These are phyloP conservation scores for Rhabdophis nuchalis DNA, from an alignment of 2,797 vertebrate genomes.

Conservation along the genomic window DNA sequence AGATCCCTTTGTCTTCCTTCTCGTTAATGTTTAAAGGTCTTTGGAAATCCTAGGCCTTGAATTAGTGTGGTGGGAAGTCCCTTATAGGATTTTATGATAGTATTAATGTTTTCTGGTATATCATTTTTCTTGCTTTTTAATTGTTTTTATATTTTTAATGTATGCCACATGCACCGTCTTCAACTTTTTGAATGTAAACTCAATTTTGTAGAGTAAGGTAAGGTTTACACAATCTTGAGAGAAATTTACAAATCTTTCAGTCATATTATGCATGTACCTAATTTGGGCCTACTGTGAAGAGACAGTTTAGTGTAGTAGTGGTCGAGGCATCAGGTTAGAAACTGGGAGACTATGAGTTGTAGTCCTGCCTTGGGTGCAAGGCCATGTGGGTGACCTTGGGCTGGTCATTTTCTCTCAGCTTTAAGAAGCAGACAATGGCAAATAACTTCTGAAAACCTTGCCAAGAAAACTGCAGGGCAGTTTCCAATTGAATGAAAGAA, in stretches of 20 bases:
- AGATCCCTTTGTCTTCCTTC: neutral
- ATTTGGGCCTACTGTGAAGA: neutral
- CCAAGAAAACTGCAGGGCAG: neutral
- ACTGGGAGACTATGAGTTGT: neutral
- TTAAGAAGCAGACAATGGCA: neutral
- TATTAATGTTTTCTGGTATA: neutral
- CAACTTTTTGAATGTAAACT: neutral
- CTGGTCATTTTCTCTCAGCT: neutral
- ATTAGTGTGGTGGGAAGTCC: neutral
- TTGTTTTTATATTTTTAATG: neutral
- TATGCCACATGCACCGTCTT: neutral
- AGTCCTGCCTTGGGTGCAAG: neutral
- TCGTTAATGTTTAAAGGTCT: neutral
- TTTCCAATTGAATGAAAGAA: neutral
- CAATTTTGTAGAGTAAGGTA: neutral
- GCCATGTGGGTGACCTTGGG: neutral
- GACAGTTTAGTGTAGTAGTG: neutral
- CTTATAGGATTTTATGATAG: neutral
- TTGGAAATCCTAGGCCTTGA: neutral
- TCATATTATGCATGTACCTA: neutral
- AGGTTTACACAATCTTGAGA: neutral
- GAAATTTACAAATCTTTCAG: neutral
- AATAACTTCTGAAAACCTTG: neutral
- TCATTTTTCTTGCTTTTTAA: neutral
- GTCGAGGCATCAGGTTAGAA: neutral